Conservation (phyloP, 2,113 vertebrate genomes). For the Dipodomys stephensi region DNA sequence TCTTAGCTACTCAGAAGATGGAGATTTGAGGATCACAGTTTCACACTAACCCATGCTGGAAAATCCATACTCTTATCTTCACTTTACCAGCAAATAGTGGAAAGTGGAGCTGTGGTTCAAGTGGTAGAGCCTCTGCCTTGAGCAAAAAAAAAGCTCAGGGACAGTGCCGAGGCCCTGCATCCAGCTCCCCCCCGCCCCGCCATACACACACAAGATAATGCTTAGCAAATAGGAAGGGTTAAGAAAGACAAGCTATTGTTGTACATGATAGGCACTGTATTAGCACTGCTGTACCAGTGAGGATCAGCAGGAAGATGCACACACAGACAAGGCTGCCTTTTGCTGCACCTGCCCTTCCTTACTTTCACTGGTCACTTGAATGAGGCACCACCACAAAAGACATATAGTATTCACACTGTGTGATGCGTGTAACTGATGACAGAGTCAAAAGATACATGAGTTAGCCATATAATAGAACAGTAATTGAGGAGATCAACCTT, state of each 20-base stretch:
- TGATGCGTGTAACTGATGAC: neutral
- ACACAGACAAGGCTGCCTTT: neutral
- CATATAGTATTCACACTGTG: neutral
- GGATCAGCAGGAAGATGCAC: neutral
- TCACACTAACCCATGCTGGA: too few relatives aligned
- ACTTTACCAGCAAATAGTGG: too few relatives aligned
- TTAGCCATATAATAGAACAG: neutral
- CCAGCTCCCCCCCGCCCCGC: too few relatives aligned
- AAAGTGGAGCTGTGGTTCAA: too few relatives aligned
- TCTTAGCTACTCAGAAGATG: too few relatives aligned
- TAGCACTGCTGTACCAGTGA: neutral
- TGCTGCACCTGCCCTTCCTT: neutral
- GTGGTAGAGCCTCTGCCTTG: too few relatives aligned
- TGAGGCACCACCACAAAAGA: neutral
- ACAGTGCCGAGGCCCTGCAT: too few relatives aligned
- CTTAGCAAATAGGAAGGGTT: neutral
- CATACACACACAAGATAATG: too few relatives aligned
- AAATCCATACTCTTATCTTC: too few relatives aligned
- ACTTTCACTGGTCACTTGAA: neutral
- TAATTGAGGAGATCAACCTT: conserved; percentile 3
- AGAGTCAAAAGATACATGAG: conserved; percentile 12
- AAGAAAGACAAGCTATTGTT: neutral
- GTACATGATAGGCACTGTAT: neutral
- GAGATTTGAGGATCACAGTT: too few relatives aligned
- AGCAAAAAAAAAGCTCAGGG: too few relatives aligned